Percentiles rank a stretch among this genome's conserved stretches.
Conservation (phyloP, 2,113 vertebrate genomes). For the Sus scrofa region DNA sequence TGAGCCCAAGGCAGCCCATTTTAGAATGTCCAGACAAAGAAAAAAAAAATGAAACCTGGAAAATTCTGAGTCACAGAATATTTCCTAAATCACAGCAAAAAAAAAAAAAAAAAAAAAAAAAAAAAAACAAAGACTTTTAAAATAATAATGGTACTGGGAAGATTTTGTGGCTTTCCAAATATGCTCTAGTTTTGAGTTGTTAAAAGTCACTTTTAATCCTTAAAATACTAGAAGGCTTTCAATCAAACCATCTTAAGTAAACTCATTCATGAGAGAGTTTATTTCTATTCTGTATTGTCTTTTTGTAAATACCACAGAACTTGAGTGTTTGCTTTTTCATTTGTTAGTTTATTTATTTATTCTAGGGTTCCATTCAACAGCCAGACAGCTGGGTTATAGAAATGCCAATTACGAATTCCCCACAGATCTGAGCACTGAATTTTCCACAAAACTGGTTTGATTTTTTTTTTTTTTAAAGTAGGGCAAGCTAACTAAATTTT, state of each 20-base stretch:
- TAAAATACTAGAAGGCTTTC: slow-evolving; percentile 25
- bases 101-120: fast-evolving
- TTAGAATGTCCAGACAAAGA: slow-evolving; percentile 39
- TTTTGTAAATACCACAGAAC: slow-evolving; percentile 40
- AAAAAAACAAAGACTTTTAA: neutral
- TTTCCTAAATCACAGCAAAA: neutral
- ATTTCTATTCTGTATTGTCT: neutral
- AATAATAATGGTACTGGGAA: neutral
- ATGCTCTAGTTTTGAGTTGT: neutral
- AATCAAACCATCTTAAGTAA: neutral
- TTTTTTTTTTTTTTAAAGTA: slow-evolving; percentile 36
- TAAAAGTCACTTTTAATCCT: slow-evolving; percentile 34
- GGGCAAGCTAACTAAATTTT: slow-evolving; percentile 49
- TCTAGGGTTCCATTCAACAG: neutral
- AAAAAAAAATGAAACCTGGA: neutral
- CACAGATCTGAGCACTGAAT: neutral
- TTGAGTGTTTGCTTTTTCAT: slow-evolving; percentile 7
- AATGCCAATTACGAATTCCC: slow-evolving; percentile 64
- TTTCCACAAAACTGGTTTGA: slow-evolving; percentile 18
- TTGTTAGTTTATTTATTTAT: slow-evolving; percentile 68
- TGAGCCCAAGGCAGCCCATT: neutral
- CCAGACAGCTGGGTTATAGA: slow-evolving; percentile 53
- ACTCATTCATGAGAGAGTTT: neutral
- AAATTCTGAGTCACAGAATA: neutral
- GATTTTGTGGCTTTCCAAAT: neutral